Evolutionary conservation across 2,797 vertebrate species (phyloP), one percentile per base, ranked within the genome.

Genomic region (Hydrolagus colliei): DNA sequence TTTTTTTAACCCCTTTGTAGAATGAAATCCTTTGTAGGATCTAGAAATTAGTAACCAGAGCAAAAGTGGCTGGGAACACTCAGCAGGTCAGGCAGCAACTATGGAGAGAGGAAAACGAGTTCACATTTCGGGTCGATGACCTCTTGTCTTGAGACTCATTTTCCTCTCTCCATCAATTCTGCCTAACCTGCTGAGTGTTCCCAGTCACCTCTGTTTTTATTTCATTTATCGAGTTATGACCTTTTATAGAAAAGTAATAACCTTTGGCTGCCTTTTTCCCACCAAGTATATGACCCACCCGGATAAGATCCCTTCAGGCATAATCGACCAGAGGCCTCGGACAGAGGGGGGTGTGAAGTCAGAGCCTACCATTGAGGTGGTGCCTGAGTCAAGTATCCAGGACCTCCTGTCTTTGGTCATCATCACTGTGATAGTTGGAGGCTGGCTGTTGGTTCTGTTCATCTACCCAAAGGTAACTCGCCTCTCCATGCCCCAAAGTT

Each of bases 371-470:
- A 84, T 22, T 10, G 78, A 87, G 86, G 63, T 90, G 72, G 86
- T 92, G 87, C 94, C 93, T 0, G 90, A 92, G 8, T 89, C 91
- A 0, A 78, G 94, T 74, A 91, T 89, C 84, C 93, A 94, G 91
- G 95, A 98, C 88, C 89, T 93, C 2, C 63, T 95, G 87, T 90
- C 92, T 16, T 90, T 94, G 32, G 91, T 89, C 0, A 62, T 95
- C 0, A 88, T 95, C 86, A 94, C 96, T 0, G 87, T 96, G 41
- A 91, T 99, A 87, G 90, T 98, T 78, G 97, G 95, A 0, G 96
- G 95, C 3, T 97, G 96, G 89, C 72, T 97, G 82, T 92, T 95
- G 80, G 90, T 95, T 89, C 88, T 89, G 52, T 52, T 95, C 87
- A 92, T 91, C 0, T 93, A 93, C 88, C 92, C 90, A 67, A 89